Evolutionary conservation across 2,888 invertebrate genomes (phyloP), one percentile per base, ranked within the genome.

Genomic region (Erebia palarica): DNA sequence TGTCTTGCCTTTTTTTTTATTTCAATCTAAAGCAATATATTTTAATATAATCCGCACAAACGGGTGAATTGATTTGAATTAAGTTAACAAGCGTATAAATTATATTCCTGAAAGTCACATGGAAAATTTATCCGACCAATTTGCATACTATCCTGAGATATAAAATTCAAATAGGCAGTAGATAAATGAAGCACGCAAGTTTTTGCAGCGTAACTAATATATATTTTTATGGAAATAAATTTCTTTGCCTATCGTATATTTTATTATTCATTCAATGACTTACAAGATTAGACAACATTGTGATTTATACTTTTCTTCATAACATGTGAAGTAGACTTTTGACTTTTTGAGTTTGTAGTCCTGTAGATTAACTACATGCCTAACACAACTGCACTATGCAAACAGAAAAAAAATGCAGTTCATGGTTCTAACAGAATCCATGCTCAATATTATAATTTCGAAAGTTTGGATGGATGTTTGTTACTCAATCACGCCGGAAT

Each of bases 11-110:
- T 13, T n/a, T 51, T 55, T 55, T 55, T 55, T 7, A 18, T 55
- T 14, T 55, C 3, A 57, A 11, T 57, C 13, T 10, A 58, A 58
- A 13, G 55, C 58, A n/a, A 58, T 42, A 51, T 57, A 65, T 53
- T 59, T 10, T 13, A 60, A 47, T 47, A 47, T 44, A 64, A 64
- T 42, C 47, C 21, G 18, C 10, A 63, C 9, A 18, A 73, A 65
- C 71, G 61, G 72, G 72, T 72, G 73, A 73, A 74, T 74, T 75
- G 74, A 73, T 74, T 74, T 73, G 72, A 75, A 76, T 72, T 68
- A 73, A 70, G 55, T 75, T 72, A 72, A 74, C 73, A 71, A 74
- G 69, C 64, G 63, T 68, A 72, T 75, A 73, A 71, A 69, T 74
- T 74, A 65, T 73, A 68, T 73, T 65, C 65, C 65, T 63, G 68